phyloP scores from a whole-genome alignment of 2,888 invertebrate species.

The Agriopis marginaria region DNA sequence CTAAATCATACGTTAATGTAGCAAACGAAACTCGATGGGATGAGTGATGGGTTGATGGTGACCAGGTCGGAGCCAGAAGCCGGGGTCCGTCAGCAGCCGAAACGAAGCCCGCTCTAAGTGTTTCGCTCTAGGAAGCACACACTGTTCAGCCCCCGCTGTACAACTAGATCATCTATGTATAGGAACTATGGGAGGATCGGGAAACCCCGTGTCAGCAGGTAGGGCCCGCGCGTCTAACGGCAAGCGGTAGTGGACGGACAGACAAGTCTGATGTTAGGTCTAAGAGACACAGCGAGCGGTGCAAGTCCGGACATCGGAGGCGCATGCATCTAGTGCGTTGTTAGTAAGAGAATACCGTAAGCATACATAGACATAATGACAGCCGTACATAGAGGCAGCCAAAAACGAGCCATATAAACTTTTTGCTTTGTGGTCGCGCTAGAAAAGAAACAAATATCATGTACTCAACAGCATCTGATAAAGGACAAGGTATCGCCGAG shows the following conservation, averaged over 20 bases:
- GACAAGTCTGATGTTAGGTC: conserved; percentile 61
- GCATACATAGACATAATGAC: conserved; percentile 85
- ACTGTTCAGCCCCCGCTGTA: conserved; percentile 33
- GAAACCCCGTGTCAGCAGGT: conserved; percentile 42
- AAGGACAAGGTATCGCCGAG: conserved; percentile 46
- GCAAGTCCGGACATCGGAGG: conserved; percentile 51
- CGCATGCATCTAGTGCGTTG: conserved; percentile 77
- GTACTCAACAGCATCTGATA: conserved; percentile 69
- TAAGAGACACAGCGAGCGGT: conserved; percentile 56
- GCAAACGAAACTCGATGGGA: conserved; percentile 57
- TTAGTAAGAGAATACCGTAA: conserved; percentile 77
- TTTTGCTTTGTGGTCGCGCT: conserved; percentile 84
- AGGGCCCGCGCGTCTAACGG: conserved; percentile 44
- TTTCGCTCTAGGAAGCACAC: conserved; percentile 42
- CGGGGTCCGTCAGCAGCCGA: conserved; percentile 41
- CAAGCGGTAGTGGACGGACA: conserved; percentile 73
- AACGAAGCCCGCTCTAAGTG: conserved; percentile 43
- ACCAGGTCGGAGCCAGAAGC: conserved; percentile 51
- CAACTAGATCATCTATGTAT: conserved; percentile 28
- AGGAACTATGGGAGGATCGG: conserved; percentile 39
- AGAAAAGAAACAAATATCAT: conserved; percentile 81
- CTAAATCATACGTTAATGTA: conserved; percentile 48
- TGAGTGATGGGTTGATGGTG: conserved; percentile 55
- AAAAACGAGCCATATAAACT: conserved; percentile 85
- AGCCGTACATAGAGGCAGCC: conserved; percentile 85